phyloP scores from a whole-genome alignment of 2,888 invertebrate genomes.

The Mycalesis mineus region DNA sequence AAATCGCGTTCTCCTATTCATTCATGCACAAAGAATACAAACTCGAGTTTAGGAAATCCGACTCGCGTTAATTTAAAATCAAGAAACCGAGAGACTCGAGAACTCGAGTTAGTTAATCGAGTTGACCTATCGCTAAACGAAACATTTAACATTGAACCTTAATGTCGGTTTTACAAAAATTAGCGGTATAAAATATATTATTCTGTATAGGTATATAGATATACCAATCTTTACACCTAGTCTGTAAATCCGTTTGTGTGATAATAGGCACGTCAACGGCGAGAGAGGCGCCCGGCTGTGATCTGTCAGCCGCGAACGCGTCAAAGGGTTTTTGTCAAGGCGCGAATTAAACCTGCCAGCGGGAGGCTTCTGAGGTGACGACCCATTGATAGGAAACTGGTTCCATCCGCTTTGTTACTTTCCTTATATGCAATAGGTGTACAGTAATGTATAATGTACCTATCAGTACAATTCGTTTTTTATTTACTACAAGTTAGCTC shows the following conservation, averaged over 20 bases:
- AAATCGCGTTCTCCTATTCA: too few species aligned
- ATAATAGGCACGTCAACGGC: constrained; percentile 61
- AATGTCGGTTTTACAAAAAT: too few species aligned
- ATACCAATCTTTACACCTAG: background rate
- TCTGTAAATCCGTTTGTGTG: constrained; percentile 33
- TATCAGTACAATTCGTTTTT: too few species aligned
- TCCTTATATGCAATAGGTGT: background rate
- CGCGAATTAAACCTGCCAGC: constrained; percentile 72
- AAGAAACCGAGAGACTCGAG: too few species aligned
- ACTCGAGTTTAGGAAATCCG: too few species aligned
- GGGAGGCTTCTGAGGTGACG: constrained; percentile 54
- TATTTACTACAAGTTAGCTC: too few species aligned
- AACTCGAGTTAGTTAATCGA: too few species aligned
- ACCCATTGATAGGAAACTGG: constrained; percentile 56
- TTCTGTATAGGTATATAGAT: background rate
- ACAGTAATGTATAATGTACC: background rate
- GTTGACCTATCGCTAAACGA: too few species aligned
- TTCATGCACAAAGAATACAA: too few species aligned
- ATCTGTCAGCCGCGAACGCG: constrained; percentile 64
- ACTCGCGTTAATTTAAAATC: too few species aligned
- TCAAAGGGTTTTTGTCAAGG: constrained; percentile 73
- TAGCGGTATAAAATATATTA: too few species aligned
- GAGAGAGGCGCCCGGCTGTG: constrained; percentile 66
- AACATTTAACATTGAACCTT: too few species aligned
- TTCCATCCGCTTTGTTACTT: constrained; percentile 36